phyloP scores from a whole-genome alignment of 2,113 vertebrate species.

The Recurvirostra avosetta region DNA sequence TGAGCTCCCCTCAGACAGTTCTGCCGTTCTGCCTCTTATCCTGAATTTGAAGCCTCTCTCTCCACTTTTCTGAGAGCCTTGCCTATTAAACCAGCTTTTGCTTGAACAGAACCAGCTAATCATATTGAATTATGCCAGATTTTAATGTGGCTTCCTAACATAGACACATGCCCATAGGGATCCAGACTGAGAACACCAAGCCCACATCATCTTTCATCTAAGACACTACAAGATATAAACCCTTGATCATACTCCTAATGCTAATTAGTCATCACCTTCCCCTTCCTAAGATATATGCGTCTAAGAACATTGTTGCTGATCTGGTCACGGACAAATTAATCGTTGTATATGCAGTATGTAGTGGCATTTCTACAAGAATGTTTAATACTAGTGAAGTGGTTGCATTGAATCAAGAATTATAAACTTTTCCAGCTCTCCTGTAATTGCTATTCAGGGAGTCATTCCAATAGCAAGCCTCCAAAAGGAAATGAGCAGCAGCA shows the following conservation, averaged over 20 bases:
- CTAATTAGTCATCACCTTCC: slow-evolving; percentile 48
- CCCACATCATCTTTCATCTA: slow-evolving; percentile 50
- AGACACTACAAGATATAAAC: slow-evolving; percentile 18
- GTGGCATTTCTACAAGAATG: slow-evolving; percentile 69
- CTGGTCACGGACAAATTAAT: slow-evolving; percentile 71
- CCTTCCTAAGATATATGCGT: slow-evolving; percentile 41
- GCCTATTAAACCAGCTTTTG: slow-evolving; percentile 8
- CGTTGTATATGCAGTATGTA: slow-evolving; percentile 56
- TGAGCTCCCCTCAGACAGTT: neutral
- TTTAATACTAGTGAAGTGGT: slow-evolving; percentile 72
- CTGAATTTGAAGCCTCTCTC: neutral
- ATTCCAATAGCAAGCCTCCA: slow-evolving; percentile 37
- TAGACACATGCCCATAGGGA: slow-evolving; percentile 8
- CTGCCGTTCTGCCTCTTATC: neutral
- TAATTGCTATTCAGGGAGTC: slow-evolving; percentile 73
- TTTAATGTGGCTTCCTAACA: slow-evolving; percentile 23
- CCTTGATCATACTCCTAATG: slow-evolving; percentile 43
- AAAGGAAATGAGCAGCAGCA: slow-evolving; percentile 17
- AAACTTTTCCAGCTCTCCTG: slow-evolving; percentile 70
- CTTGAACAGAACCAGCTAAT: slow-evolving; percentile 21
- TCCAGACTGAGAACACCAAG: slow-evolving; percentile 19
- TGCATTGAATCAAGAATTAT: slow-evolving; percentile 77
- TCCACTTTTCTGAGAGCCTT: neutral
- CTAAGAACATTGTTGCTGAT: slow-evolving; percentile 55
- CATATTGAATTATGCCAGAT: slow-evolving; percentile 38